Conservation (phyloP, 2,888 invertebrate species). For the Hyposoter dolosus region DNA sequence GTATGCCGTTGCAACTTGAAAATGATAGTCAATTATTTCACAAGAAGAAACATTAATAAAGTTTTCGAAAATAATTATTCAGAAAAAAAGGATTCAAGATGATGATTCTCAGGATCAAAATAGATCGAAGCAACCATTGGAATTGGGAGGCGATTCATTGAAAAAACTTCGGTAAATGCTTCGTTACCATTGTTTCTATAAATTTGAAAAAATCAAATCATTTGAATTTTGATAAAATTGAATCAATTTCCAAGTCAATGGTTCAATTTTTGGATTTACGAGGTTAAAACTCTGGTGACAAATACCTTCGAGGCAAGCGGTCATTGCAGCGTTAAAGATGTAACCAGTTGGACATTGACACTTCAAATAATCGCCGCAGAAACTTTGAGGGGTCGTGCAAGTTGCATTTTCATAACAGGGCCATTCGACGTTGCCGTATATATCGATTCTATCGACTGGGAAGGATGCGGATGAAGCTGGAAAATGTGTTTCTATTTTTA, state of each 20-base stretch:
- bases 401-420: slow-evolving; percentile 65
- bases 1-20: slow-evolving; percentile 72
- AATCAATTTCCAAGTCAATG: not conserved
- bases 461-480: slow-evolving; percentile 2
- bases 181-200: not conserved
- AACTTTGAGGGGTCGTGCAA: slow-evolving; percentile 69
- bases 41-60: not conserved
- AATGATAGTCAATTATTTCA: slow-evolving; percentile 10
- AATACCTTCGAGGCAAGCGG: slow-evolving; percentile 74
- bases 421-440: slow-evolving; percentile 50
- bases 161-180: not conserved
- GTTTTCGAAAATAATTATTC: not conserved
- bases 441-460: not conserved
- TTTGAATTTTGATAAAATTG: not conserved
- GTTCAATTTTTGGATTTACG: not conserved
- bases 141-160: not conserved
- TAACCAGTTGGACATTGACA: slow-evolving; percentile 73
- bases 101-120: not conserved
- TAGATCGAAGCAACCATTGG: not conserved
- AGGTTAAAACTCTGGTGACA: not conserved
- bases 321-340: slow-evolving; percentile 71
- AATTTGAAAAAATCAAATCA: not conserved
- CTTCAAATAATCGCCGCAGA: slow-evolving; percentile 65
- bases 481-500: not conserved
- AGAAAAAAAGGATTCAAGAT: not conserved